A percentile compares a stretch with the other conserved stretches of the same genome.
These are phyloP conservation scores for Mya arenaria DNA, from an alignment of 1,140 invertebrate species.

Conservation along the genomic window DNA sequence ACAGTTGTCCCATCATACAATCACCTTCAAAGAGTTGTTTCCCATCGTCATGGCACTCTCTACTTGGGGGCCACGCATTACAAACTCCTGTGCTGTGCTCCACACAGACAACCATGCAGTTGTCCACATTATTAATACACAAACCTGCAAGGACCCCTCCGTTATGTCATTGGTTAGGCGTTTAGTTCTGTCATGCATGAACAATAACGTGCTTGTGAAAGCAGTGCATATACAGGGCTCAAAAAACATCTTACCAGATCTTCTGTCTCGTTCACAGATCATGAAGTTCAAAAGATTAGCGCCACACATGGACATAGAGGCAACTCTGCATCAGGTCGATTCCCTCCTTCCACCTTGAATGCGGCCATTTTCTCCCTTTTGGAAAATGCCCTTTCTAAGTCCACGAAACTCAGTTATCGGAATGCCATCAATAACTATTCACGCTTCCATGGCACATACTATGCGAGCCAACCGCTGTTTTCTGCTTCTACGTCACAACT, in stretches of 20 bases:
- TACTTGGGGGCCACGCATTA: constrained; percentile 21
- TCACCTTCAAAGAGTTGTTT: constrained; percentile 30
- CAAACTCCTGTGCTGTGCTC: constrained; percentile 32
- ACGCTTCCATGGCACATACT: neutral
- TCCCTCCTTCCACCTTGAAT: neutral
- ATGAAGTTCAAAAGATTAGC: neutral
- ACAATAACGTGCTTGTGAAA: constrained; percentile 25
- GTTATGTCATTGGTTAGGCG: constrained; percentile 50
- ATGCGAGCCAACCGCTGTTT: neutral
- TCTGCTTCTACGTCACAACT: neutral
- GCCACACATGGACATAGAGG: neutral
- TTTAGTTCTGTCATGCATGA: constrained; percentile 27
- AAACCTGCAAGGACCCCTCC: constrained; percentile 16
- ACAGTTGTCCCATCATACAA: neutral
- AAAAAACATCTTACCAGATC: constrained; percentile 33
- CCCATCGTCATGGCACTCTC: constrained; percentile 34
- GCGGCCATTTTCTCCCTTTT: neutral
- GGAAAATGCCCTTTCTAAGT: too few relatives aligned
- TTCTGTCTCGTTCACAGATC: constrained; percentile 53
- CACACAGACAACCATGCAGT: constrained; percentile 51
- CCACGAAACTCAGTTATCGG: neutral
- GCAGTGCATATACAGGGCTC: constrained; percentile 38
- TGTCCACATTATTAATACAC: constrained; percentile 54
- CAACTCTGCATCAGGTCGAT: neutral
- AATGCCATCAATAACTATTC: neutral